A percentile compares a stretch with the other conserved stretches of the same genome.
Conservation (phyloP, 2,113 vertebrate species). For the Lota lota region DNA sequence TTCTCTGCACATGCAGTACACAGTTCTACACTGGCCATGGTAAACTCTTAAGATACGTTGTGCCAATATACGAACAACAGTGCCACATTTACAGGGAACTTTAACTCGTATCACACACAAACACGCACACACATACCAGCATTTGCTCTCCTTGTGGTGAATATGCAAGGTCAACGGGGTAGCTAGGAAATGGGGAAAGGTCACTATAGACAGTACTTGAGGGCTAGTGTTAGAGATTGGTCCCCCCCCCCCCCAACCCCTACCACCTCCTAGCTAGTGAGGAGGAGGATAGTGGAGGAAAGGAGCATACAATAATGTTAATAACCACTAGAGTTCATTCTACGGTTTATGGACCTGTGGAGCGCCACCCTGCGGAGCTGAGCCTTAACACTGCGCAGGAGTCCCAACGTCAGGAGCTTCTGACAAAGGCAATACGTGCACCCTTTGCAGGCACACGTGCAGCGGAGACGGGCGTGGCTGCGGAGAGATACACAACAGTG, state of each 20-base stretch:
- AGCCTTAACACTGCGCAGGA: conserved; percentile 96
- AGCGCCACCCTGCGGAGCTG: conserved; percentile 93
- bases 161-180: conserved; percentile 68
- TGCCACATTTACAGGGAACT: no score
- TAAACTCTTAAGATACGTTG: no score
- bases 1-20: no score
- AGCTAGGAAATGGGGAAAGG: conserved; percentile 27
- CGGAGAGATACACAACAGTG: conserved; percentile 86
- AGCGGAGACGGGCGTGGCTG: conserved; percentile 96
- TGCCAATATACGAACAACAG: no score
- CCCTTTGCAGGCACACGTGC: conserved; percentile 97
- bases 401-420: conserved; percentile 97
- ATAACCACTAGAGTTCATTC: conserved; percentile 58
- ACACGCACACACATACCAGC: no score
- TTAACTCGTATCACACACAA: no score
- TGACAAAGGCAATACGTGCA: conserved; percentile 99
- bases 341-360: conserved; percentile 87
- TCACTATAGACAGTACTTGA: conserved; percentile 43
- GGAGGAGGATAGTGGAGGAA: conserved; percentile 19
- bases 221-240: conserved; percentile 34
- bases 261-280: not conserved
- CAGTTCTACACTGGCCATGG: no score
- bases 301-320: conserved; percentile 55
- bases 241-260: not conserved
- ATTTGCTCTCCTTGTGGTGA: conserved; percentile 15